These are phyloP conservation scores for Rhopalosiphum nymphaeae DNA, from an alignment of 2,888 invertebrate genomes.

Conservation along the genomic window DNA sequence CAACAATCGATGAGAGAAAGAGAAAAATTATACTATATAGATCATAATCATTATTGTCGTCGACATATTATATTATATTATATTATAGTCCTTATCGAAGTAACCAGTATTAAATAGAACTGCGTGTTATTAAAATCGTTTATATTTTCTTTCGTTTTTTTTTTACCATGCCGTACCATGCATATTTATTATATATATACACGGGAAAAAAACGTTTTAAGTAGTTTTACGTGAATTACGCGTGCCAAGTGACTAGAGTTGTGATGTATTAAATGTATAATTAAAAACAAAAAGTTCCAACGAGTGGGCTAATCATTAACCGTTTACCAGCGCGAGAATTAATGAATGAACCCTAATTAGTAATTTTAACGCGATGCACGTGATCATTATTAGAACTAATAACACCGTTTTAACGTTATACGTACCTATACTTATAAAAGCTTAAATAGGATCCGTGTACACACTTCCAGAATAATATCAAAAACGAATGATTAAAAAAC, in stretches of 20 bases:
- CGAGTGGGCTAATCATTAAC: not conserved
- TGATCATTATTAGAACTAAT: not conserved
- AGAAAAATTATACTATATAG: not conserved
- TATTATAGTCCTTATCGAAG: not conserved
- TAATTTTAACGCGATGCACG: not conserved
- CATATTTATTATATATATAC: not conserved
- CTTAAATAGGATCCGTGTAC: not conserved
- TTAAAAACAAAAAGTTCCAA: not conserved
- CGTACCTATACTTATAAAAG: not conserved
- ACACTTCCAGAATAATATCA: not conserved
- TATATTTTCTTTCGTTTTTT: not conserved
- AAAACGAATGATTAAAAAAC: not conserved
- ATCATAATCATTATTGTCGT: not conserved
- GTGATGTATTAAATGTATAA: not conserved
- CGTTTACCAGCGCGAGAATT: not conserved
- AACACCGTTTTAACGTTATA: not conserved
- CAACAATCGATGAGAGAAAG: not conserved
- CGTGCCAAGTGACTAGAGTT: not conserved
- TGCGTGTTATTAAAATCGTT: not conserved
- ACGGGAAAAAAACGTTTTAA: not conserved
- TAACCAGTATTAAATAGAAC: not conserved
- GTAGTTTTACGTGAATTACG: not conserved
- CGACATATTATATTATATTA: not conserved
- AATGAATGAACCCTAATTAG: conserved; percentile 9
- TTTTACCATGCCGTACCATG: not conserved